A percentile compares a stretch with the other conserved stretches of the same genome.
Evolutionary conservation across 1,140 invertebrate species (phyloP).

Genomic region (Drosophila aff.): DNA sequence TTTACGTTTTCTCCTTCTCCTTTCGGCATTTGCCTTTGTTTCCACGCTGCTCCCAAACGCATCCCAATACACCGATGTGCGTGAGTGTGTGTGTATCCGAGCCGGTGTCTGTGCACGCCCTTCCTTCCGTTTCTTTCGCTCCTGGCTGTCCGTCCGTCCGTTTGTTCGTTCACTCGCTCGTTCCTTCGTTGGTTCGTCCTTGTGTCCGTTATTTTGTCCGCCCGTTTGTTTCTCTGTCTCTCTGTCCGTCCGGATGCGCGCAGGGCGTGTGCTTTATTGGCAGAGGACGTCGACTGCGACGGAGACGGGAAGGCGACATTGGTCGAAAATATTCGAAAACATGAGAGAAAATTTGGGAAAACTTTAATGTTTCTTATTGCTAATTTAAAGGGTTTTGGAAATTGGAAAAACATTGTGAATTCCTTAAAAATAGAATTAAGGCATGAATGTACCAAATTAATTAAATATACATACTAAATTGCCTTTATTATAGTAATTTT

Average conservation of each 20-base stretch:
- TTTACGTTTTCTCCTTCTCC: slow-evolving; percentile 32
- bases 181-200: slow-evolving; percentile 18
- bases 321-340: slow-evolving; percentile 3
- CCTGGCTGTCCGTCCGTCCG: slow-evolving; percentile 6
- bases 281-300: slow-evolving; percentile 3
- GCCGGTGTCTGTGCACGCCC: slow-evolving; percentile 61
- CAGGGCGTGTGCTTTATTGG: slow-evolving; percentile 51
- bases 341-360: not conserved
- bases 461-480: too few relatives aligned
- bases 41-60: slow-evolving; percentile 34
- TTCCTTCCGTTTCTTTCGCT: slow-evolving; percentile 24
- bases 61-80: slow-evolving; percentile 51
- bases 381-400: not conserved
- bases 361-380: not conserved
- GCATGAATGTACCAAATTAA: too few relatives aligned
- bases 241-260: slow-evolving; percentile 33
- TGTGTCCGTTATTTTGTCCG: slow-evolving; percentile 17
- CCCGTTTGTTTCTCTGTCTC: slow-evolving; percentile 3
- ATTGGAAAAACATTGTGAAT: too few relatives aligned
- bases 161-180: not conserved
- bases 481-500: too few relatives aligned
- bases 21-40: slow-evolving; percentile 40
- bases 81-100: slow-evolving; percentile 30
- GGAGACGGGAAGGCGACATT: slow-evolving; percentile 14
- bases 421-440: too few relatives aligned